Evolutionary conservation across 2,113 vertebrate genomes (phyloP).

Genomic region (Pelobates fuscus): DNA sequence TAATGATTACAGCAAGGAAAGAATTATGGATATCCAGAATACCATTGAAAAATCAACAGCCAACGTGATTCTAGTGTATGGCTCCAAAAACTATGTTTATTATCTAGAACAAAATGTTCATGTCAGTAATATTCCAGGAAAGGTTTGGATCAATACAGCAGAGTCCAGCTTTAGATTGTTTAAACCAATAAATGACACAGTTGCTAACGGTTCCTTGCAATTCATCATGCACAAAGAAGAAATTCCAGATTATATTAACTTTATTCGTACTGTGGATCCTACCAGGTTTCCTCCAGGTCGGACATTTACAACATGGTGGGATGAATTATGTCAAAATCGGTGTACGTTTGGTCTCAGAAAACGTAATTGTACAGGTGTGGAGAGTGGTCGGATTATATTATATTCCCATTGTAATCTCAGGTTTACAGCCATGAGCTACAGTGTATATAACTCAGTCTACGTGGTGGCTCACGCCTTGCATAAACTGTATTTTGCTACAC

Average conservation of each 20-base stretch:
- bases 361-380: slow-evolving; percentile 1
- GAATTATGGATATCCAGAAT: neutral
- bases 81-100: slow-evolving; percentile 1
- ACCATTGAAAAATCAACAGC: neutral
- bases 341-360: neutral
- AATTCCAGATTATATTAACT: neutral
- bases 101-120: neutral
- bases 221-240: neutral
- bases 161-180: neutral
- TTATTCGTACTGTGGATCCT: neutral
- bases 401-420: slow-evolving; percentile 1
- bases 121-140: neutral
- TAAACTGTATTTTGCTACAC: neutral
- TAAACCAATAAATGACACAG: neutral
- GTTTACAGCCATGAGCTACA: slow-evolving; percentile 8
- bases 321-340: neutral
- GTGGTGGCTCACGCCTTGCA: slow-evolving; percentile 7
- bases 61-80: neutral
- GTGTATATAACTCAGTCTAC: slow-evolving; percentile 11
- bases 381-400: neutral
- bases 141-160: slow-evolving; percentile 17
- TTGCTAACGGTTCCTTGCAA: neutral
- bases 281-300: neutral
- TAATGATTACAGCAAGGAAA: neutral
- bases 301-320: neutral